Conservation (phyloP, 2,888 invertebrate genomes). For the Parnassius mnemosyne region DNA sequence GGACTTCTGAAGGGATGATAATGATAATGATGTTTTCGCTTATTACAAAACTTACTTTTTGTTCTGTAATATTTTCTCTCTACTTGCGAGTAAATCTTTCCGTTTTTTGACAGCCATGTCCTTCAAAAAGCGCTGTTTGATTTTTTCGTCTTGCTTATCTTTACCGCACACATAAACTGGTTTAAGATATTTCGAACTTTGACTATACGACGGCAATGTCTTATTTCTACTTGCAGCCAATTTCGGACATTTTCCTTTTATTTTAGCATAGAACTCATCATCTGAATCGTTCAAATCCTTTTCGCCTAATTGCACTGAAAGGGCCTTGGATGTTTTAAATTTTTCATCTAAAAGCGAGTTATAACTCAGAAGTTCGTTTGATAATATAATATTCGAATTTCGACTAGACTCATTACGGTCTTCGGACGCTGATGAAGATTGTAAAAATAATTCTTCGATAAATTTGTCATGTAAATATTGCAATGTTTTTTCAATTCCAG, state of each 20-base stretch:
- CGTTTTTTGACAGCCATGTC: slow-evolving; percentile 79
- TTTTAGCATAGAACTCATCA: slow-evolving; percentile 48
- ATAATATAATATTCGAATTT: slow-evolving; percentile 36
- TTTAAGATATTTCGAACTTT: slow-evolving; percentile 67
- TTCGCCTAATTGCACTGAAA: slow-evolving; percentile 58
- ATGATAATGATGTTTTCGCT: background rate
- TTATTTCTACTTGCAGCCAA: slow-evolving; percentile 62
- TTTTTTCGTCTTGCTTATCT: slow-evolving; percentile 49
- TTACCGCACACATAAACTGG: slow-evolving; percentile 41
- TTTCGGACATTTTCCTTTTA: slow-evolving; percentile 62
- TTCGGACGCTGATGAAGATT: slow-evolving; percentile 56
- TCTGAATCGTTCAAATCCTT: slow-evolving; percentile 51
- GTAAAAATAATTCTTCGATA: slow-evolving; percentile 48
- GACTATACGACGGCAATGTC: slow-evolving; percentile 60
- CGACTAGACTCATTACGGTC: slow-evolving; percentile 35
- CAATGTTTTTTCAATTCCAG: slow-evolving; percentile 65
- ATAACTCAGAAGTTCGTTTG: slow-evolving; percentile 53
- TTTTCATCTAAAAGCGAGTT: slow-evolving; percentile 62
- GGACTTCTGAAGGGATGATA: too few species aligned
- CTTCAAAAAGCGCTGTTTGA: slow-evolving; percentile 63
- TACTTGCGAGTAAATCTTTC: slow-evolving; percentile 74
- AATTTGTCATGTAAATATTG: slow-evolving; percentile 61
- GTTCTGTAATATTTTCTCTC: slow-evolving; percentile 81
- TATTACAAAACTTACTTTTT: slow-evolving; percentile 71
- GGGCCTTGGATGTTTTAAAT: slow-evolving; percentile 41